phyloP scores from a whole-genome alignment of 2,888 invertebrate species.

The Heliconius sara region DNA sequence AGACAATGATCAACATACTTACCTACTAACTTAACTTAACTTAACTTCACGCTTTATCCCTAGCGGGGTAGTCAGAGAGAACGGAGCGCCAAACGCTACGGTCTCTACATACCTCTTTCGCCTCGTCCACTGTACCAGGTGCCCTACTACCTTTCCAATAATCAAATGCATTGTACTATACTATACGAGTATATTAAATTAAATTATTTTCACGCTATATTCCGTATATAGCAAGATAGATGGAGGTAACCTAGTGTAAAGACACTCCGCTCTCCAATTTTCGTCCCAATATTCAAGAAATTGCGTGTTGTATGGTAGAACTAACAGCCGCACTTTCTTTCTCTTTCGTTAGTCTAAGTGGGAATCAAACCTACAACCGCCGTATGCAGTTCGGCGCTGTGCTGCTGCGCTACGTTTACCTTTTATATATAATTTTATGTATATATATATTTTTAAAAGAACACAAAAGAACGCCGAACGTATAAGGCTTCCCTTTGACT shows the following conservation, averaged over 20 bases:
- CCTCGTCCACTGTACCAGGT: too few species aligned
- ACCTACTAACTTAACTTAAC: too few species aligned
- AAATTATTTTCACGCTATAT: not conserved
- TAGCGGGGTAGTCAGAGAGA: too few species aligned
- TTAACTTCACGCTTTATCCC: too few species aligned
- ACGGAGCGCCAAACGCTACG: too few species aligned
- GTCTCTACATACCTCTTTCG: too few species aligned
- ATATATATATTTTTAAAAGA: not conserved
- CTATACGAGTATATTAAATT: not conserved
- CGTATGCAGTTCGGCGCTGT: not conserved
- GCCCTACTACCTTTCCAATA: too few species aligned
- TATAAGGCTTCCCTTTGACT: slow-evolving; percentile 14
- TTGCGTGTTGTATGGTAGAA: not conserved
- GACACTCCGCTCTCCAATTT: not conserved
- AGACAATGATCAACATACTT: too few species aligned
- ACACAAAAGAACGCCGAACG: not conserved
- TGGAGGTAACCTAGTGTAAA: not conserved
- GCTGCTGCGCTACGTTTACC: not conserved
- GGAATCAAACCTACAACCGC: not conserved
- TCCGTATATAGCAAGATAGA: not conserved
- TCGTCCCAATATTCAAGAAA: not conserved
- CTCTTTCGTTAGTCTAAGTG: not conserved
- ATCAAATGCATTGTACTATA: too few species aligned
- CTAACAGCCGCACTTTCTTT: not conserved
- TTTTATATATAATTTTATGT: not conserved